Percentiles rank a stretch among this genome's conserved stretches.
phyloP scores from a whole-genome alignment of 2,113 vertebrate genomes.

The Pampusana beccarii region DNA sequence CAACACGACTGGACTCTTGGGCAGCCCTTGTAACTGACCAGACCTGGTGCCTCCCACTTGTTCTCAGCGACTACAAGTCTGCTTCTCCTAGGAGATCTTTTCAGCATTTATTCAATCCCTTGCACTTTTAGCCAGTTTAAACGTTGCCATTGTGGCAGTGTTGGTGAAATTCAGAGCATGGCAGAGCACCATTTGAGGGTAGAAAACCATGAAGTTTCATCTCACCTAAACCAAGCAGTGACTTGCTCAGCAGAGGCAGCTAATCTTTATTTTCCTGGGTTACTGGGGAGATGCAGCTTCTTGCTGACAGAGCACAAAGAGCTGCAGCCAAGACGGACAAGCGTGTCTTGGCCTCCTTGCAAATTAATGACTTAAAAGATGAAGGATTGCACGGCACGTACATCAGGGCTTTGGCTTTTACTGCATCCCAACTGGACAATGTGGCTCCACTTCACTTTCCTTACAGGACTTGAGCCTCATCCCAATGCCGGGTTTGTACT shows the following conservation, averaged over 20 bases:
- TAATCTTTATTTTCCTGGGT: not conserved
- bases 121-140: not conserved
- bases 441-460: not conserved
- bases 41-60: rapidly evolving
- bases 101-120: not conserved
- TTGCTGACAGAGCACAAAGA: not conserved
- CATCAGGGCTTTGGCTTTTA: not conserved
- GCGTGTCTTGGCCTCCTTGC: not conserved
- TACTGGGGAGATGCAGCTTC: not conserved
- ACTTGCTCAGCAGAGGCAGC: not conserved
- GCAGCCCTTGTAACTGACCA: not conserved
- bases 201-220: not conserved
- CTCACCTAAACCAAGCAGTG: rapidly evolving
- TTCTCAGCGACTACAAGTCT: not conserved
- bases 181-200: not conserved
- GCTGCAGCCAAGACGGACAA: not conserved
- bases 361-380: not conserved
- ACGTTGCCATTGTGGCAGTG: rapidly evolving
- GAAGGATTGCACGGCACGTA: rapidly evolving
- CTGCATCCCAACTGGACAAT: not conserved
- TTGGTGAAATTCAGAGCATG: not conserved
- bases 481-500: not conserved
- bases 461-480: not conserved
- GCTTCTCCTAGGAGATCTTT: not conserved
- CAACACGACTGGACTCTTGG: not conserved